Evolutionary conservation across 1,140 invertebrate species (phyloP), one percentile per base, ranked within the genome.

Genomic region (Hyposmocoma kahamanoa): DNA sequence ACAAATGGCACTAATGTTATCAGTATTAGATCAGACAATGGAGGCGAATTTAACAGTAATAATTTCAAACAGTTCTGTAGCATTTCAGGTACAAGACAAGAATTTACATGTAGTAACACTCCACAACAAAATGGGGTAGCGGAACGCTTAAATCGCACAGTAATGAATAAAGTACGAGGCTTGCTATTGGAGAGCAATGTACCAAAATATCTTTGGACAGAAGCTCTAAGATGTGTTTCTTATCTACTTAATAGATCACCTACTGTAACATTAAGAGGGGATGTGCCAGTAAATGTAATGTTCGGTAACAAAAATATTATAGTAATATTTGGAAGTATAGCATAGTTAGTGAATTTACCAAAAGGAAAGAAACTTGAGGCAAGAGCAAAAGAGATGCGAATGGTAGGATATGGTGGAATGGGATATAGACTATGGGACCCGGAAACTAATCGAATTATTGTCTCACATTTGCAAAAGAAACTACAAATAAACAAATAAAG

Each of bases 341-440:
- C 42, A 43, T 24, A 6, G 21, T 2, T 15, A 22, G 8, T n/a
- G 8, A 15, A 3, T 9, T 4, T 43, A 24, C 24, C 20, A 22
- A 26, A 26, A 22, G n/a, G 15, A 15, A 13, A n/a, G n/a, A 43
- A 43, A 43, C 20, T 42, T 19, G 17, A 20, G 13, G 19, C 5
- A 19, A 20, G 39, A 20, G 39, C 20, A 6, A 42, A 19, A 22
- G 20, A 42, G 10, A 13, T 42, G 5, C 5, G 20, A 42, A 42
- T 42, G 39, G 13, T 22, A 5, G 39, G 39, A 9, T 42, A 42
- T 22, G 9, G 9, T 6, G 13, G 15, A 9, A 4, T 8, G 9
- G 39, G 39, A 42, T 42, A 22, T 20, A 42, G 13, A 22, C 19
- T 42, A 43, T 43, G 42, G 42, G 24, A 26, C 24, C 20, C 42